phyloP scores from a whole-genome alignment of 2,888 invertebrate genomes.

The Macropis europaea region DNA sequence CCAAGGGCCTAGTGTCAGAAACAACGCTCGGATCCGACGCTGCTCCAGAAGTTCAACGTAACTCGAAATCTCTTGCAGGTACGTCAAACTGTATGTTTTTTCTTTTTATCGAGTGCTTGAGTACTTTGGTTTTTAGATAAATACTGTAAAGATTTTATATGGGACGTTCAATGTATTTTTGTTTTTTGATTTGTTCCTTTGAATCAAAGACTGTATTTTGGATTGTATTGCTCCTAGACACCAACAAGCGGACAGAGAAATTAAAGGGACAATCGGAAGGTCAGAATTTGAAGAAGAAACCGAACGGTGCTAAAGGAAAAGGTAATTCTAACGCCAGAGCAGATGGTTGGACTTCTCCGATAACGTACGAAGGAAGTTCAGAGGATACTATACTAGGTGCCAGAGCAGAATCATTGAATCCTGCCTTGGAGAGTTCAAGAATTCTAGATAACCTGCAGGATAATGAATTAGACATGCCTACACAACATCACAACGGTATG shows the following conservation, averaged over 20 bases:
- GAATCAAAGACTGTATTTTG: background rate
- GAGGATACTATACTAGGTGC: slow-evolving; percentile 86
- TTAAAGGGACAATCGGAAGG: background rate
- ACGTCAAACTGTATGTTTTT: background rate
- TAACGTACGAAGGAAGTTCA: slow-evolving; percentile 86
- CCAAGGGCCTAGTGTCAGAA: slow-evolving; percentile 29
- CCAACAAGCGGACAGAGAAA: slow-evolving; percentile 15
- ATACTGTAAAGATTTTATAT: background rate
- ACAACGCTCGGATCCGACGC: slow-evolving; percentile 32
- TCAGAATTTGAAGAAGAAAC: slow-evolving; percentile 44
- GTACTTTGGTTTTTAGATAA: background rate
- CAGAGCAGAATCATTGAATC: slow-evolving; percentile 81
- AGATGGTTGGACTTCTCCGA: slow-evolving; percentile 77
- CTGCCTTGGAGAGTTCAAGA: slow-evolving; percentile 71
- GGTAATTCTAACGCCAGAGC: slow-evolving; percentile 23
- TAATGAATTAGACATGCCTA: slow-evolving; percentile 53
- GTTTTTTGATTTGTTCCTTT: background rate
- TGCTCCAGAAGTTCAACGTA: slow-evolving; percentile 17
- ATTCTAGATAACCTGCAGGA: slow-evolving; percentile 53
- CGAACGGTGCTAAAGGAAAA: slow-evolving; percentile 29
- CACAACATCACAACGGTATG: slow-evolving; percentile 64
- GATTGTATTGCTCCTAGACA: slow-evolving; percentile 27
- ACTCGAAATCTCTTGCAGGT: slow-evolving; percentile 42
- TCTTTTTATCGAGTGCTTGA: too few species aligned
- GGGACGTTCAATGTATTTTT: too few species aligned